phyloP scores from a whole-genome alignment of 1,140 invertebrate species.

The Drosophila pectinifera region DNA sequence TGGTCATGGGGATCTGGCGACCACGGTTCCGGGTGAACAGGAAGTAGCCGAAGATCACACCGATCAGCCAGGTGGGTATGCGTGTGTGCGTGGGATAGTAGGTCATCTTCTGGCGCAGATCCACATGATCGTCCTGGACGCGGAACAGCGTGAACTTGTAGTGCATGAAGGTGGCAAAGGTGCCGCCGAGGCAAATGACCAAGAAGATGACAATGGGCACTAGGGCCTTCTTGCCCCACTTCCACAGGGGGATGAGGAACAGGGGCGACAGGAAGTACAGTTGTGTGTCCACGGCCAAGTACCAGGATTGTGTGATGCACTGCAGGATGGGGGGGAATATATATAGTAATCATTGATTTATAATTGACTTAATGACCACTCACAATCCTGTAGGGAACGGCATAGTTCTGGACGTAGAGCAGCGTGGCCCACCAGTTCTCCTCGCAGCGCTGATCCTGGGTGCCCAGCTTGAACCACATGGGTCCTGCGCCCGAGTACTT shows the following conservation, averaged over 20 bases:
- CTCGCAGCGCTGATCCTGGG: constrained; percentile 89
- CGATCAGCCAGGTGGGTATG: constrained; percentile 87
- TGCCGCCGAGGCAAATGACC: constrained; percentile 87
- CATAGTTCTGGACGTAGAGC: constrained; percentile 94
- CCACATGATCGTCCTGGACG: constrained; percentile 77
- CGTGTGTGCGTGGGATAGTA: constrained; percentile 85
- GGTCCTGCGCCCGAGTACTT: constrained; percentile 87
- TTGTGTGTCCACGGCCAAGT: constrained; percentile 94
- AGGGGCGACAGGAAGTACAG: constrained; percentile 92
- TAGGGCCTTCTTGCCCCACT: constrained; percentile 88
- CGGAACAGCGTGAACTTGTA: constrained; percentile 86
- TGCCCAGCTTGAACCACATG: constrained; percentile 86
- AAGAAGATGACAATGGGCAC: constrained; percentile 86
- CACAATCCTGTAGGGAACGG: constrained; percentile 85
- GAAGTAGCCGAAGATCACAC: constrained; percentile 87
- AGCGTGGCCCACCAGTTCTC: constrained; percentile 94
- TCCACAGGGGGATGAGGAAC: constrained; percentile 90
- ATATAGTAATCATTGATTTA: not conserved
- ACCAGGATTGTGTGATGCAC: constrained; percentile 97
- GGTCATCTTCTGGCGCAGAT: constrained; percentile 81
- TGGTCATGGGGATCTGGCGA: constrained; percentile 71
- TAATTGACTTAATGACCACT: constrained; percentile 20
- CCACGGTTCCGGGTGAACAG: constrained; percentile 78
- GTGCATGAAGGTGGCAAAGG: constrained; percentile 88
- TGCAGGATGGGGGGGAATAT: constrained; percentile 66